Conservation (phyloP, 2,888 invertebrate species). For the Lissonota sp. region DNA sequence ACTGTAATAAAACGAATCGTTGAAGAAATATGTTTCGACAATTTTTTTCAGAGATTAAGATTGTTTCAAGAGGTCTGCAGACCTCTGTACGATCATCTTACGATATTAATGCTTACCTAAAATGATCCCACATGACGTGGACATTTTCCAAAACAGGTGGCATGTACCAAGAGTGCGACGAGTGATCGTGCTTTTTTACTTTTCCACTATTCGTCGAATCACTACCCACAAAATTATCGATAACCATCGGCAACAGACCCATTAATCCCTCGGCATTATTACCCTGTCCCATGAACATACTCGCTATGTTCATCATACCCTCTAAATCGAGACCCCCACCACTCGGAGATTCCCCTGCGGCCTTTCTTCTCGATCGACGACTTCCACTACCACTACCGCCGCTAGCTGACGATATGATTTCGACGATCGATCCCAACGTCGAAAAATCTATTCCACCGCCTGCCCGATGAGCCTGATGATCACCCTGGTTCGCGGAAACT, state of each 20-base stretch:
- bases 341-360: slow-evolving; percentile 53
- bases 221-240: slow-evolving; percentile 87
- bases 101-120: slow-evolving; percentile 80
- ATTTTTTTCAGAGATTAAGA: too few relatives aligned
- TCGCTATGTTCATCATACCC: slow-evolving; percentile 76
- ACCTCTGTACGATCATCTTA: neutral
- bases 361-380: slow-evolving; percentile 56
- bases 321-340: slow-evolving; percentile 75
- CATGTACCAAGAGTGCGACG: slow-evolving; percentile 89
- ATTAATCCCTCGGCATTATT: slow-evolving; percentile 85
- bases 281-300: slow-evolving; percentile 77
- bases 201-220: slow-evolving; percentile 87
- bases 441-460: slow-evolving; percentile 74
- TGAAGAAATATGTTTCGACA: neutral
- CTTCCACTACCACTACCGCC: slow-evolving; percentile 16
- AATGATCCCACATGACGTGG: slow-evolving; percentile 92
- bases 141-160: slow-evolving; percentile 89
- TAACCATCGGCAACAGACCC: slow-evolving; percentile 88
- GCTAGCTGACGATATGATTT: slow-evolving; percentile 65
- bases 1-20: slow-evolving; percentile 76
- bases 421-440: slow-evolving; percentile 73
- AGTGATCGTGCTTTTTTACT: slow-evolving; percentile 87
- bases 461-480: slow-evolving; percentile 55
- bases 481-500: slow-evolving; percentile 65
- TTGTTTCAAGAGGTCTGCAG: too few relatives aligned